Evolutionary conservation across 2,113 vertebrate genomes (phyloP).

Genomic region (Oostethus manadensis): DNA sequence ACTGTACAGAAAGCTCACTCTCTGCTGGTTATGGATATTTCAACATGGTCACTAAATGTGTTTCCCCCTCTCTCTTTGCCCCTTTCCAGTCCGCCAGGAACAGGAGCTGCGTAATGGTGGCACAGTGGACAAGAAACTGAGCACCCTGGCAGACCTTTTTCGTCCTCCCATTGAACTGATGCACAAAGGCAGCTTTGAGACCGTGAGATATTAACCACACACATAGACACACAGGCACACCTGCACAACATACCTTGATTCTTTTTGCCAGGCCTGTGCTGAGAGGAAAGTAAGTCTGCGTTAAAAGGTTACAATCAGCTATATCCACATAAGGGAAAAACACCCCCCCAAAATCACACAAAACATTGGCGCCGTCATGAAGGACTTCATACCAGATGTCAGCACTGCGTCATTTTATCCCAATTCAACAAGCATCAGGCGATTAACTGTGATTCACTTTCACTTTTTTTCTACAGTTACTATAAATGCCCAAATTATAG

Average conservation of each 20-base stretch:
- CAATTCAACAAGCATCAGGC: too few relatives aligned
- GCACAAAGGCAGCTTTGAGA: conserved; percentile 99
- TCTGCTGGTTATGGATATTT: not conserved
- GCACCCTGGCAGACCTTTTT: conserved; percentile 95
- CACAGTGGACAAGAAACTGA: conserved; percentile 95
- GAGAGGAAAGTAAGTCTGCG: not conserved
- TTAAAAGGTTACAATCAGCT: not conserved
- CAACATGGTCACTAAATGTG: not conserved
- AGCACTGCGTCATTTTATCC: too few relatives aligned
- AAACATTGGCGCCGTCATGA: too few relatives aligned
- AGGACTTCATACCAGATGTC: too few relatives aligned
- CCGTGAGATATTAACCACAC: conserved; percentile 66
- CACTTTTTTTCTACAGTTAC: too few relatives aligned
- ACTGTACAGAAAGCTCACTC: not conserved
- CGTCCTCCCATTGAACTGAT: conserved; percentile 97
- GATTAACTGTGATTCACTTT: too few relatives aligned
- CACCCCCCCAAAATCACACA: too few relatives aligned
- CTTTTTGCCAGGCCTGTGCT: not conserved
- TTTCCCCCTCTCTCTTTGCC: conserved; percentile 17
- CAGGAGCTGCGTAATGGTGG: conserved; percentile 96
- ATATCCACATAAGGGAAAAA: too few relatives aligned
- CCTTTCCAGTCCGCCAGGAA: conserved; percentile 86
- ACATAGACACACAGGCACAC: conserved; percentile 11
- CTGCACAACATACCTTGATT: conserved; percentile 17
- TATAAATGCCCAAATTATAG: too few relatives aligned